Conservation (phyloP, 1,140 invertebrate species). For the Maniola jurtina region DNA sequence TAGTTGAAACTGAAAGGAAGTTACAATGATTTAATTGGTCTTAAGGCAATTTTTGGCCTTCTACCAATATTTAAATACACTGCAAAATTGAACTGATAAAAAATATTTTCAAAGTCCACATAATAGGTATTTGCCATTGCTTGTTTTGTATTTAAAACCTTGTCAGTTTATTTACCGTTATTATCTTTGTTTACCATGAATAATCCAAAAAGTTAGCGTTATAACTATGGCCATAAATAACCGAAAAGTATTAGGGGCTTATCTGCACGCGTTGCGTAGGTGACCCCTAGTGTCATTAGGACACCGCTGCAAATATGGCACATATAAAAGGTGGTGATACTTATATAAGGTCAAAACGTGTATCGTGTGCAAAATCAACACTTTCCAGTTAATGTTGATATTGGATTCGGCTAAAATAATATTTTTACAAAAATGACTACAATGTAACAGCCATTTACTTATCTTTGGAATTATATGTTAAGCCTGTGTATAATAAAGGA, state of each 20-base stretch:
- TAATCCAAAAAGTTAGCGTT: slow-evolving; percentile 37
- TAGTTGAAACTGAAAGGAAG: no score
- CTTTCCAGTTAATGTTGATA: background rate
- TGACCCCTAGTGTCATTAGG: slow-evolving; percentile 43
- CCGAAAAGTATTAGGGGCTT: slow-evolving; percentile 40
- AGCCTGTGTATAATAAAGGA: no score
- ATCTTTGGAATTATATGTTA: no score
- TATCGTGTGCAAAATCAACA: background rate
- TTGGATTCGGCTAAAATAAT: background rate
- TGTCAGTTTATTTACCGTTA: slow-evolving; percentile 23
- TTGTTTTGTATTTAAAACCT: slow-evolving; percentile 11
- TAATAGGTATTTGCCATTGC: background rate
- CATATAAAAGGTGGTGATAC: slow-evolving; percentile 21
- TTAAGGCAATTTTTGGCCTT: no score
- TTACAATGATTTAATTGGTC: no score
- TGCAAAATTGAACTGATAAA: no score
- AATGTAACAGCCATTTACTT: no score
- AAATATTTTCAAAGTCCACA: background rate
- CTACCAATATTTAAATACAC: no score
- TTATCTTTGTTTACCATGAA: slow-evolving; percentile 31
- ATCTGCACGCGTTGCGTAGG: slow-evolving; percentile 32
- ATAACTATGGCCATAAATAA: slow-evolving; percentile 43
- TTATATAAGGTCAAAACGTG: background rate
- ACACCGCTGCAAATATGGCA: slow-evolving; percentile 33
- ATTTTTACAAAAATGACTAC: no score